Evolutionary conservation across 2,113 vertebrate species (phyloP).

Genomic region (Elachura formosa): DNA sequence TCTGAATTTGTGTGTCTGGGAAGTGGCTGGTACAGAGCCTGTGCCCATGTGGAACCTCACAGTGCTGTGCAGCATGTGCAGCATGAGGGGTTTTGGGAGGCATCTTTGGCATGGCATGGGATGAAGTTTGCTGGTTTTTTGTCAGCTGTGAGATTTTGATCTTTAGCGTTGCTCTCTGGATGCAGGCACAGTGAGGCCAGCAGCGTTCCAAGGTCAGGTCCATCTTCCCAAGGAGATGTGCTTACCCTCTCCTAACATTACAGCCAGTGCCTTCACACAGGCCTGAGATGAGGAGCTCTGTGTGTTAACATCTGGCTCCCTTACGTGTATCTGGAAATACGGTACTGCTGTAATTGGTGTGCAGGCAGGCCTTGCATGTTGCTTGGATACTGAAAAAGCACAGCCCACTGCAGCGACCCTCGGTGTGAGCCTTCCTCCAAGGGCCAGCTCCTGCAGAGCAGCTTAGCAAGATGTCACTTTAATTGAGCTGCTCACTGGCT

Average conservation of each 20-base stretch:
- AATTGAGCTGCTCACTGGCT: slow-evolving; percentile 1
- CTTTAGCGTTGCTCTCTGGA: neutral
- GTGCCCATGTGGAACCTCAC: rapidly evolving
- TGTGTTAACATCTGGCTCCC: neutral
- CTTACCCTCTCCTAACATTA: neutral
- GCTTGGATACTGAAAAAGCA: slow-evolving; percentile 47
- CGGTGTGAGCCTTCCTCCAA: neutral
- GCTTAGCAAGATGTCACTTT: slow-evolving; percentile 43
- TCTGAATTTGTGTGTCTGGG: neutral
- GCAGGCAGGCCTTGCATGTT: slow-evolving; percentile 30
- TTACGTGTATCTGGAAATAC: neutral
- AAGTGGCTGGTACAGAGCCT: rapidly evolving
- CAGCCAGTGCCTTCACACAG: neutral
- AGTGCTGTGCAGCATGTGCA: rapidly evolving
- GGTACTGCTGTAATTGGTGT: neutral
- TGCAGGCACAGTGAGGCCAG: neutral
- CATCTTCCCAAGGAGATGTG: neutral
- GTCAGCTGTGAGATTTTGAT: neutral
- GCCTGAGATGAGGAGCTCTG: neutral
- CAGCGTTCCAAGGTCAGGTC: neutral
- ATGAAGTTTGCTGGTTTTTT: neutral
- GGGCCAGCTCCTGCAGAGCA: neutral
- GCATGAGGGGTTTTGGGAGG: neutral
- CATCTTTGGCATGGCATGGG: rapidly evolving
- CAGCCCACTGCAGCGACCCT: neutral